Evolutionary conservation across 2,888 invertebrate genomes (phyloP), one percentile per base, ranked within the genome.

Genomic region (Metalampra italica): DNA sequence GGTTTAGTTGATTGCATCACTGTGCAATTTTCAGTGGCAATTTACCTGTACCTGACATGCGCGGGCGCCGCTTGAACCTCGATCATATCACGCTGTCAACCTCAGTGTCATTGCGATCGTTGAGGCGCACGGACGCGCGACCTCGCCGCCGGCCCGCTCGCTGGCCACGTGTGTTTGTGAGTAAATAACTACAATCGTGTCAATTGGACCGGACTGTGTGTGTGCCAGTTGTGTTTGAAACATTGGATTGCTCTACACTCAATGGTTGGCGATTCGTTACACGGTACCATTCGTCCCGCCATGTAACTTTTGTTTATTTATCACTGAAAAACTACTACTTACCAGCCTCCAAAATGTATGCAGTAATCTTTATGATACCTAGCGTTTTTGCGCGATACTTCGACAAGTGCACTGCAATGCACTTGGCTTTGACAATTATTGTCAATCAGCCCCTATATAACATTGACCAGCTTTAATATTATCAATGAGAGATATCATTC

Each of bases 91-190:
- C 15, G 13, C 12, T n/a, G 32, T 40, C 11, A n/a, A 41, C 43
- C 66, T 72, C 75, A 83, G 83, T 84, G 73, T 80, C 76, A 77
- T 57, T 72, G 53, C 56, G 60, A 60, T 60, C 68, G 71, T 59
- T 68, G 66, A 46, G 56, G 67, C 64, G 77, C 43, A 52, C 71
- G 74, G 74, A 72, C 78, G 82, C 67, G 42, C 55, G 55, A 46
- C 56, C 66, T 55, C 63, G 57, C 59, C 56, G 55, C 59, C 56
- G 55, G 46, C 50, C 51, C 50, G 45, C 53, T 55, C 56, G 56
- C 45, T 29, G 59, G 57, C 68, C 76, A 80, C 82, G 82, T 79
- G 82, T 71, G 72, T 74, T 78, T 82, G 82, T 82, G 79, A 75
- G 81, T 82, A 82, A 83, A 82, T 81, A 82, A 69, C 57, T 63